Evolutionary conservation across 1,140 invertebrate species (phyloP).

Genomic region (Bombus superbus): DNA sequence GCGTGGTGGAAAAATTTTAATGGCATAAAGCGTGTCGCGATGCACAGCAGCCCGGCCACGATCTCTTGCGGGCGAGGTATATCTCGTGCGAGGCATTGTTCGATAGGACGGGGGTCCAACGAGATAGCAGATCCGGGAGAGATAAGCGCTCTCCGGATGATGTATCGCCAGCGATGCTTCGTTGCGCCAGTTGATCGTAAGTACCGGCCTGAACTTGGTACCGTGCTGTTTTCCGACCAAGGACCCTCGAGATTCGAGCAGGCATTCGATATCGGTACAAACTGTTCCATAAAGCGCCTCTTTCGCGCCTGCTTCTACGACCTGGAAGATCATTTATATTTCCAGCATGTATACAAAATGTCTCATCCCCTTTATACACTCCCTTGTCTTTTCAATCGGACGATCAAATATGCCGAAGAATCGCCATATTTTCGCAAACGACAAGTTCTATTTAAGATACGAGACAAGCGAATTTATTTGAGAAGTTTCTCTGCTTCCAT

Average conservation of each 20-base stretch:
- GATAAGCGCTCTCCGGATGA: conserved; percentile 72
- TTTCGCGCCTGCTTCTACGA: background rate
- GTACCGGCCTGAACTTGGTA: conserved; percentile 46
- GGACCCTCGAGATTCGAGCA: conserved; percentile 52
- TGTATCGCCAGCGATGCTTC: conserved; percentile 72
- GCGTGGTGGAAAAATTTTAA: conserved; percentile 37
- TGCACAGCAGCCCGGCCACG: background rate
- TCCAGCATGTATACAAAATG: background rate
- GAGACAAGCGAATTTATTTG: background rate
- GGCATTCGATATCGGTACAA: conserved; percentile 43
- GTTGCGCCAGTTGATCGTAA: conserved; percentile 71
- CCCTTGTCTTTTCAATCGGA: too few relatives aligned
- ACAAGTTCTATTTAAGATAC: background rate
- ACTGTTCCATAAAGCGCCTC: conserved; percentile 34
- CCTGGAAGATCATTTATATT: background rate
- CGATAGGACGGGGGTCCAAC: conserved; percentile 59
- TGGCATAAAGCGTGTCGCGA: conserved; percentile 38
- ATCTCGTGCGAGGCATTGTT: conserved; percentile 63
- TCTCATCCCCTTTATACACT: background rate
- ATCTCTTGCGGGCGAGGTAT: conserved; percentile 40
- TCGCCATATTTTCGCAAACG: background rate
- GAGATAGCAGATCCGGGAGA: conserved; percentile 67
- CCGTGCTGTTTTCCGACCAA: conserved; percentile 49
- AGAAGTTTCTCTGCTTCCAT: background rate
- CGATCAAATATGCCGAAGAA: too few relatives aligned